Evolutionary conservation across 2,797 vertebrate species (phyloP).

Genomic region (Catharus ustulatus): DNA sequence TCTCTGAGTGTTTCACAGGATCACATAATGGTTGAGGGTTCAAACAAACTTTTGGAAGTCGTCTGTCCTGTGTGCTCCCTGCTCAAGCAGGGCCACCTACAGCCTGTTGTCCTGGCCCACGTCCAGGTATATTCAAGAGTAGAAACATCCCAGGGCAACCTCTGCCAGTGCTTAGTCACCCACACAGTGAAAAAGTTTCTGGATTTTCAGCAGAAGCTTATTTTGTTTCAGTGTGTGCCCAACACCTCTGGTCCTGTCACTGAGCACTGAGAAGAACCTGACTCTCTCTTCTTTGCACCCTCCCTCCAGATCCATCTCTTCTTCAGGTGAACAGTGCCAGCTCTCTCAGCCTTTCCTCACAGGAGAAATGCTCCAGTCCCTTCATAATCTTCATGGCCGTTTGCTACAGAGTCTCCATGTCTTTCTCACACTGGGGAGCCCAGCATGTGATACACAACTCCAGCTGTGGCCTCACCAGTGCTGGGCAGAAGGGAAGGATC

Average conservation of each 20-base stretch:
- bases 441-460: background rate
- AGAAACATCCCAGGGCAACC: background rate
- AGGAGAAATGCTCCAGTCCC: background rate
- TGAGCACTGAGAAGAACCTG: background rate
- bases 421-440: background rate
- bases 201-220: background rate
- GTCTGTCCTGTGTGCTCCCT: background rate
- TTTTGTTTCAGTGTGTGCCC: background rate
- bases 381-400: fast-evolving
- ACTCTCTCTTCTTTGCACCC: background rate
- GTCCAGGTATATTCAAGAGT: background rate
- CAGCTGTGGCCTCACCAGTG: background rate
- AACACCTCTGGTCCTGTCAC: background rate
- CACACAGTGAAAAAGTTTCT: background rate
- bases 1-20: background rate
- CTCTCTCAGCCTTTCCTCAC: background rate
- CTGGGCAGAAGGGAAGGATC: background rate
- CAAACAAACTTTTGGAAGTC: background rate
- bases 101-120: background rate
- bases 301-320: background rate
- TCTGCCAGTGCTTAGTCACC: background rate
- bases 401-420: background rate
- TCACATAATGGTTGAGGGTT: background rate
- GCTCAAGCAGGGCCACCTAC: background rate
- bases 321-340: background rate